phyloP scores from a whole-genome alignment of 2,888 invertebrate species.

The Dugesia japonica region DNA sequence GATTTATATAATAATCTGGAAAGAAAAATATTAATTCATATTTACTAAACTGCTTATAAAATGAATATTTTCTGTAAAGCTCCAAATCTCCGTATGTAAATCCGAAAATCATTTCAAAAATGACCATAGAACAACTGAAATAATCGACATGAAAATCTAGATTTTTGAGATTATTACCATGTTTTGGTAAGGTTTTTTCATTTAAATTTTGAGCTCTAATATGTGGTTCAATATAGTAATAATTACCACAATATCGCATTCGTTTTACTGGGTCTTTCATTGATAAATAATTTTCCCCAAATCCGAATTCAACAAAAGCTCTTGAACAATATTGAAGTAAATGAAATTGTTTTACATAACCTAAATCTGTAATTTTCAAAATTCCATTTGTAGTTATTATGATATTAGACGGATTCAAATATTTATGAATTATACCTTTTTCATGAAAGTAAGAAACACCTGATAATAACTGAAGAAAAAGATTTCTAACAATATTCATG shows the following conservation, averaged over 20 bases:
- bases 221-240: neutral
- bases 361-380: conserved; percentile 7
- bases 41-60: neutral
- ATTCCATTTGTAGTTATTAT: neutral
- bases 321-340: neutral
- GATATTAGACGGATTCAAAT: neutral
- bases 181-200: neutral
- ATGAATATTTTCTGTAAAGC: neutral
- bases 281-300: neutral
- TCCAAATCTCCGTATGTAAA: neutral
- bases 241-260: neutral
- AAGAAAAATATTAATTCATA: conserved; percentile 1
- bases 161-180: neutral
- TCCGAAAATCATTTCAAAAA: conserved; percentile 1
- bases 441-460: neutral
- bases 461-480: neutral
- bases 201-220: neutral
- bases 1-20: neutral
- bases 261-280: neutral
- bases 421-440: neutral
- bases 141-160: neutral
- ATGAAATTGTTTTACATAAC: neutral
- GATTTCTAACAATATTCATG: neutral
- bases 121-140: neutral
- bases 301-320: neutral